Evolutionary conservation across 2,888 invertebrate genomes (phyloP), one percentile per base, ranked within the genome.

Genomic region (Eucera pruinosa): DNA sequence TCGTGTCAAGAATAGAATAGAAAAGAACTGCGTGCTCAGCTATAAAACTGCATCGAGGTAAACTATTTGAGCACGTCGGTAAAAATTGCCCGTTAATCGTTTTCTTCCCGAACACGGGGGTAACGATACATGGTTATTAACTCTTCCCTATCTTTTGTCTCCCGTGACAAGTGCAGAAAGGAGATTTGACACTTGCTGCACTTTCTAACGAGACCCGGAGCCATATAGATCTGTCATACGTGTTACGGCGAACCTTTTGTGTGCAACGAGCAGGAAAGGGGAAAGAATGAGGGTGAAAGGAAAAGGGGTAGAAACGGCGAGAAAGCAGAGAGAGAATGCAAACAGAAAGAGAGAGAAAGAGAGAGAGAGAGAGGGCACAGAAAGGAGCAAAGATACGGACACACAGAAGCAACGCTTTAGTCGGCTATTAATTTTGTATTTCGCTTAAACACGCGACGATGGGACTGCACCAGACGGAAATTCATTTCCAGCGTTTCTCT

Each of bases 371-470:
- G 62, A 70, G 68, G 68, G 68, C 69, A 71, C 57, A 47, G 78
- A 78, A 65, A 66, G 78, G 68, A 72, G 68, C 69, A 71, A 62
- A 47, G 78, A 66, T 52, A 64, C 47, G 43, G 41, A 36, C 33
- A 48, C 71, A 69, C 54, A 43, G 54, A 41, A 54, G 33, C 55
- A 43, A 75, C 71, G 65, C 68, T 69, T 70, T 79, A 70, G 68
- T 43, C 73, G 73, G 81, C 83, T 84, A 84, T 85, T 86, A 85
- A 85, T 84, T 85, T 82, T 84, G 84, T 84, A 85, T 85, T 86
- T 85, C 84, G 75, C 78, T 86, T 85, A 83, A 85, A 85, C 84
- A 78, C 74, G 80, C 80, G 81, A 82, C 85, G 84, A 85, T 80
- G 76, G 80, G 66, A 84, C 67, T 85, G 82, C 79, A 78, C 70